Evolutionary conservation across 2,113 vertebrate genomes (phyloP), one percentile per base, ranked within the genome.

Genomic region (Polypterus bichir): DNA sequence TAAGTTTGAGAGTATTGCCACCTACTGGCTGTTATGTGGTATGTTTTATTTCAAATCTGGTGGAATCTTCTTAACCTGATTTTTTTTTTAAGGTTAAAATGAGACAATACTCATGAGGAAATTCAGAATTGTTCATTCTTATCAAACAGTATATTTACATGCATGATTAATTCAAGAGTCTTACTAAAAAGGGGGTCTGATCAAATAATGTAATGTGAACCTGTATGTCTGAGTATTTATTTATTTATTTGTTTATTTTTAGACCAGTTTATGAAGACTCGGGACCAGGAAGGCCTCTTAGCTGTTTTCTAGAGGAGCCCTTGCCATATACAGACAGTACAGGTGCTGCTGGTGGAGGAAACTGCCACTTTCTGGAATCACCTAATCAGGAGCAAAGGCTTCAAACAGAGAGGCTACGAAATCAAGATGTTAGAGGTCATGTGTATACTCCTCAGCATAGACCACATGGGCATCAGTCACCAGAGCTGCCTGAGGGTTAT

Each of bases 401-500:
- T 51, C 95, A 93, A 79, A 75, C 85, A 0, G 93, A 96, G 79
- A 75, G 93, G 44, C 91, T 91, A 48, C 84, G 95, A 70, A 88
- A 89, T 57, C 88, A 91, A 61, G 94, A 97, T 63, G 72, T 88
- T 46, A 78, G 93, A 74, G 83, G 88, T 54, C 89, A 93, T 0
- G 76, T 81, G 0, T 92, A 93, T 79, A 97, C 92, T 0, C 93
- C 93, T 48, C 93, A 93, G 77, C 97, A 92, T 79, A 83, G 94
- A 68, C 89, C 93, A 0, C 94, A 95, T 0, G 92, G 94, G 3
- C 89, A 92, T 81, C 95, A 98, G 71, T 93, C 93, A 0, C 95
- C 93, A 0, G 95, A 97, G 66, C 86, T 98, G 54, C 95, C 95
- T 0, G 95, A 98, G 76, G 95, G 95, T 76, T 98, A 98, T 0